phyloP scores from a whole-genome alignment of 2,888 invertebrate genomes.

The Leucophenga montana region DNA sequence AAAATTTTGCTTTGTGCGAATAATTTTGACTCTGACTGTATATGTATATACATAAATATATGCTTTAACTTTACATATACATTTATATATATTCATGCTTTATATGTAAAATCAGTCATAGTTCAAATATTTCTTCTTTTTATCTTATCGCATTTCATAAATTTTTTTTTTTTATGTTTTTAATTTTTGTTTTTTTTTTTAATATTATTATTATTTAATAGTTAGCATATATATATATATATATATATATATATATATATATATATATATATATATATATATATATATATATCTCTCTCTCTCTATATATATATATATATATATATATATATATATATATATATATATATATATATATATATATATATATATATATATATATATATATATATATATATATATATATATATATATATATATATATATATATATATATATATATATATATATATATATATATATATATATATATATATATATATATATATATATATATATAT shows the following conservation, averaged over 20 bases:
- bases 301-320: neutral
- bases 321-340: neutral
- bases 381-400: neutral
- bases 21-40: conserved; percentile 32
- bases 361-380: neutral
- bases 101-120: conserved; percentile 67
- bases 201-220: neutral
- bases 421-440: neutral
- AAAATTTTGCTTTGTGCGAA: no score
- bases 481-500: neutral
- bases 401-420: conserved; percentile 2
- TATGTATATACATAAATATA: conserved; percentile 43
- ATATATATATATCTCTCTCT: no score
- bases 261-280: neutral
- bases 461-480: conserved; percentile 1
- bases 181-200: neutral
- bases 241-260: neutral
- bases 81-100: conserved; percentile 32
- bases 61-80: conserved; percentile 35
- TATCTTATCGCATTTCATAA: conserved; percentile 16
- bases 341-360: neutral
- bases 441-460: conserved; percentile 5
- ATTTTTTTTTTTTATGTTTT: neutral
- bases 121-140: conserved; percentile 42
- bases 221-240: conserved; percentile 12